Evolutionary conservation across 1,140 invertebrate species (phyloP).

Genomic region (Heterodera schachtii): DNA sequence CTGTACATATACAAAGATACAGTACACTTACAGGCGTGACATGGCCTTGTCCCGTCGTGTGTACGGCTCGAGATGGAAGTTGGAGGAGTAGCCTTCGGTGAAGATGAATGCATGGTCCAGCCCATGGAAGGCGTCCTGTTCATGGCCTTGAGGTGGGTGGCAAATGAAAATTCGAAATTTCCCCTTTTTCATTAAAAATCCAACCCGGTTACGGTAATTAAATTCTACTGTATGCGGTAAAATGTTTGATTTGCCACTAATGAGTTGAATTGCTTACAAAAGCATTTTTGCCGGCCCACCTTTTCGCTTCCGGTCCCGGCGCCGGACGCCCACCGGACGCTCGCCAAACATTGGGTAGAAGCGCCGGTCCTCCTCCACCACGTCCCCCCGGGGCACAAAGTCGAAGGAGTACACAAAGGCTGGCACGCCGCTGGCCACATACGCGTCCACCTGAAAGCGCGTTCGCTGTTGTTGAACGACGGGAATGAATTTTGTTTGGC

Average conservation of each 20-base stretch:
- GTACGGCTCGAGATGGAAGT: slow-evolving; percentile 60
- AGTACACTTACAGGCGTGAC: slow-evolving; percentile 46
- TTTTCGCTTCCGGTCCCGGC: slow-evolving; percentile 50
- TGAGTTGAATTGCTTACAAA: too few species aligned
- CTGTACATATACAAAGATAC: too few species aligned
- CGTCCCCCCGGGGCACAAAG: slow-evolving; percentile 55
- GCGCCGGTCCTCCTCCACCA: slow-evolving; percentile 57
- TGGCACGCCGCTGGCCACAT: slow-evolving; percentile 23
- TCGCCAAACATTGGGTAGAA: slow-evolving; percentile 61
- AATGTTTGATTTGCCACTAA: too few species aligned
- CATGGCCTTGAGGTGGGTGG: slow-evolving; percentile 13
- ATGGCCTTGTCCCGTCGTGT: slow-evolving; percentile 59
- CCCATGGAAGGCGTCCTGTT: slow-evolving; percentile 59
- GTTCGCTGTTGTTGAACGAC: too few species aligned
- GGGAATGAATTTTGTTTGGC: too few species aligned
- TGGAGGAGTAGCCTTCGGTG: slow-evolving; percentile 60
- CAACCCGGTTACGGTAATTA: too few species aligned
- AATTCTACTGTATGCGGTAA: too few species aligned
- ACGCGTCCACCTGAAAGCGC: slow-evolving; percentile 38
- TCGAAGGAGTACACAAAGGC: slow-evolving; percentile 61
- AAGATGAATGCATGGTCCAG: slow-evolving; percentile 65
- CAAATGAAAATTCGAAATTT: background rate
- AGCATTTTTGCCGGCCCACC: background rate
- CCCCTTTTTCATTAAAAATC: background rate
- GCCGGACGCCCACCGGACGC: slow-evolving; percentile 47